Percentiles rank a stretch among this genome's conserved stretches.
Conservation (phyloP, 2,797 vertebrate species). For the Danio albolineatus region DNA sequence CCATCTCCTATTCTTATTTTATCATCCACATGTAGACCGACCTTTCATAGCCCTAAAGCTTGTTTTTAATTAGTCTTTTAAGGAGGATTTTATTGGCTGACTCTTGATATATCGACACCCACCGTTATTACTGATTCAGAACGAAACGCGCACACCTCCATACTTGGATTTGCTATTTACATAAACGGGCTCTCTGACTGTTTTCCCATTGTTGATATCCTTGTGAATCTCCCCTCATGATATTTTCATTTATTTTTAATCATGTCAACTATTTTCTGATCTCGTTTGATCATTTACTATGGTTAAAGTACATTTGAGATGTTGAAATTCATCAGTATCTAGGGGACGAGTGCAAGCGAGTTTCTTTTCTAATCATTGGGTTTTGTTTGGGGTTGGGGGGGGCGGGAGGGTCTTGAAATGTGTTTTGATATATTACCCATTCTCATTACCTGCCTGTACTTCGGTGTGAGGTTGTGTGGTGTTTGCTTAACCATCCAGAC, state of each 20-base stretch:
- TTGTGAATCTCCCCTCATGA: constrained; percentile 8
- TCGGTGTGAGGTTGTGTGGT: constrained; percentile 63
- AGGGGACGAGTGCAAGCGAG: constrained; percentile 63
- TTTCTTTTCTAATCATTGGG: constrained; percentile 60
- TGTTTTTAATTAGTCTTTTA: no score
- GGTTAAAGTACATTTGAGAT: constrained; percentile 44
- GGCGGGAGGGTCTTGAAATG: constrained; percentile 55
- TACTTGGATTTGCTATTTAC: constrained; percentile 2
- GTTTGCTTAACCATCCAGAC: constrained; percentile 70
- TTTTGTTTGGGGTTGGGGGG: constrained; percentile 38
- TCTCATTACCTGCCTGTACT: constrained; percentile 62
- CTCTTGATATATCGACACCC: no score
- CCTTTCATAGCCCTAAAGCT: background rate
- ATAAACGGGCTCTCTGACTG: constrained; percentile 51
- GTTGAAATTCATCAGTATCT: constrained; percentile 37
- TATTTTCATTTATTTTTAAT: background rate
- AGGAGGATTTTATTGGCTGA: constrained; percentile 6
- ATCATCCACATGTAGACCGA: background rate
- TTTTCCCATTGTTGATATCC: constrained; percentile 46
- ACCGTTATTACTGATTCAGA: background rate
- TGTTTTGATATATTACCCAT: constrained; percentile 64
- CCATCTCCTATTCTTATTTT: background rate
- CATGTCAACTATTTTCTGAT: background rate
- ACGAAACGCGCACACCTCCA: constrained; percentile 5
- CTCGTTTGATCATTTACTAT: constrained; percentile 2